Percentiles rank a stretch among this genome's conserved stretches.
These are phyloP conservation scores for Leptoclinus maculatus DNA, from an alignment of 2,797 vertebrate species.

Conservation along the genomic window DNA sequence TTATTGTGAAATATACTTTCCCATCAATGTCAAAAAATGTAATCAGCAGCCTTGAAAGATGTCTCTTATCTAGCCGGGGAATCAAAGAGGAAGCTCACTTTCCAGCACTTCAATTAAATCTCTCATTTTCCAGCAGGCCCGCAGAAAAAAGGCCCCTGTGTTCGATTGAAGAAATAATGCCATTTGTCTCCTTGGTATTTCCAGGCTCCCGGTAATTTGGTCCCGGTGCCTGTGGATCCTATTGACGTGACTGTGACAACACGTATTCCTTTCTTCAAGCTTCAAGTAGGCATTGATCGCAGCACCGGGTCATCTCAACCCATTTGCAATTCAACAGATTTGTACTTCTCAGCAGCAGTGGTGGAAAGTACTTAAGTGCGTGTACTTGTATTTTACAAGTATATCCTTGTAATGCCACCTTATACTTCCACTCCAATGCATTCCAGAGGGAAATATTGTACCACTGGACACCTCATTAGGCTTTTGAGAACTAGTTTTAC, in stretches of 20 bases:
- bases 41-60: conserved; percentile 20
- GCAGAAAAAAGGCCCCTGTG: conserved; percentile 18
- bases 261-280: conserved; percentile 76
- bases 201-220: conserved; percentile 61
- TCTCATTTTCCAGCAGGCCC: conserved; percentile 29
- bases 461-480: neutral
- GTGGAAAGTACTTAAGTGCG: neutral
- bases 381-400: neutral
- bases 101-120: conserved; percentile 44
- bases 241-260: conserved; percentile 62
- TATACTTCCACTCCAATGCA: neutral
- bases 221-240: conserved; percentile 59
- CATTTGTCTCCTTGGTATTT: conserved; percentile 60
- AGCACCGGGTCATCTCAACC: neutral
- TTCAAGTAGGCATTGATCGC: conserved; percentile 71
- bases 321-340: neutral
- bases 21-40: neutral
- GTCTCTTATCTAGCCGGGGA: conserved; percentile 38
- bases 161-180: conserved; percentile 44
- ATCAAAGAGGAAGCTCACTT: conserved; percentile 30
- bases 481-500: neutral
- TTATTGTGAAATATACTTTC: conserved; percentile 1
- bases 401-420: neutral
- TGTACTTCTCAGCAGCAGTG: neutral
- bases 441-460: neutral